These are phyloP conservation scores for Lampris megalopsis DNA, from an alignment of 2,113 vertebrate species.

Conservation along the genomic window DNA sequence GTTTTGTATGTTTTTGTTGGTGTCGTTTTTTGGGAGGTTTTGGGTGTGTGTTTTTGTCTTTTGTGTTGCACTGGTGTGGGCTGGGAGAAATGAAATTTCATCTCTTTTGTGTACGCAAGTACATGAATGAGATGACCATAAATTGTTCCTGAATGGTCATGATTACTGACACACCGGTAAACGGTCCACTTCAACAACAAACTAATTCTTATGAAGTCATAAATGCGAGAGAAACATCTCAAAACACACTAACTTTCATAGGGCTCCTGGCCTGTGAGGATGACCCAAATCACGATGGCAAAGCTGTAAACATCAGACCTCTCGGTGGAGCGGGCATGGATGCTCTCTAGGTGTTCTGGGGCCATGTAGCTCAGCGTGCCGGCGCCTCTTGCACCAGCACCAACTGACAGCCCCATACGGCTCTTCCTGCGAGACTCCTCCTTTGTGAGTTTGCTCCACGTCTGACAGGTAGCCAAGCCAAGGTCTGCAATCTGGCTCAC, in stretches of 20 bases:
- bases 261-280: constrained; percentile 89
- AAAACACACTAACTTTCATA: constrained; percentile 87
- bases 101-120: too few species aligned
- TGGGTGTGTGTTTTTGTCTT: too few species aligned
- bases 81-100: too few species aligned
- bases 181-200: not conserved
- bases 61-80: too few species aligned
- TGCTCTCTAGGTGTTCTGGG: constrained; percentile 88
- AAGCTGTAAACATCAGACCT: constrained; percentile 98
- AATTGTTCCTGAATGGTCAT: too few species aligned
- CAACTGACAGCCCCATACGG: constrained; percentile 6
- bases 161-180: too few species aligned
- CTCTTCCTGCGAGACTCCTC: constrained; percentile 85
- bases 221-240: not conserved
- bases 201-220: not conserved
- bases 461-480: constrained; percentile 89
- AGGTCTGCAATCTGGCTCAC: constrained; percentile 91
- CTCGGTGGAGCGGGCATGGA: constrained; percentile 85
- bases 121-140: too few species aligned
- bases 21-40: too few species aligned
- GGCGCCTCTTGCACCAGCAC: constrained; percentile 65
- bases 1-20: too few species aligned
- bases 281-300: constrained; percentile 92
- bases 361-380: constrained; percentile 98
- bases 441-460: constrained; percentile 91